Percentiles rank a stretch among this genome's conserved stretches.
phyloP scores from a whole-genome alignment of 2,113 vertebrate species.

The Numida meleagris region DNA sequence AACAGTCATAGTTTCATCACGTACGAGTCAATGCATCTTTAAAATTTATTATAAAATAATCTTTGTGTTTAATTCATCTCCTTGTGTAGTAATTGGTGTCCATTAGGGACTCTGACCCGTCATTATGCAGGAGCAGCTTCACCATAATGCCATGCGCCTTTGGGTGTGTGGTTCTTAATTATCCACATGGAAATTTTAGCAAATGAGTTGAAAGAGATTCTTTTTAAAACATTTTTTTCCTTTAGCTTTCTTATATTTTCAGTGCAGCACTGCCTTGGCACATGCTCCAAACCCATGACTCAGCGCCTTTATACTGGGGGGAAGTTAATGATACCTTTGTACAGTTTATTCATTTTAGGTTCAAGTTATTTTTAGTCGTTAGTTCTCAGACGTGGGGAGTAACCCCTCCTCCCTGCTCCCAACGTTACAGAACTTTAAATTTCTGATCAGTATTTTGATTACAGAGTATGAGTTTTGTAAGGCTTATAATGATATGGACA shows the following conservation, averaged over 20 bases:
- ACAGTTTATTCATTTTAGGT: neutral
- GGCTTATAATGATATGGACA: neutral
- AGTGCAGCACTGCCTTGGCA: neutral
- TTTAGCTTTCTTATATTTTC: neutral
- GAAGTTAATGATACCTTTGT: neutral
- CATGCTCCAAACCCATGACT: neutral
- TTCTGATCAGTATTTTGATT: neutral
- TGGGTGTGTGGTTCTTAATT: neutral
- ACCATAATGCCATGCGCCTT: accelerated
- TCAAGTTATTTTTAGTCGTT: neutral
- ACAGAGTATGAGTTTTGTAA: neutral
- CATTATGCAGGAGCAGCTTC: neutral
- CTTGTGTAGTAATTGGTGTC: neutral
- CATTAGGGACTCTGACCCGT: neutral
- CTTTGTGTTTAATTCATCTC: conserved; percentile 28
- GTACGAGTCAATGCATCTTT: neutral
- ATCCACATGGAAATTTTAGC: neutral
- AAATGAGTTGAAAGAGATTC: neutral
- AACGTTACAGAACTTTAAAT: neutral
- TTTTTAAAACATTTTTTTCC: neutral
- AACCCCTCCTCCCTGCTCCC: neutral
- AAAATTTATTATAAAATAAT: neutral
- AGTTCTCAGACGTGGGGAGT: neutral
- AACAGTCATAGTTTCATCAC: neutral
- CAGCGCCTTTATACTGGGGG: neutral